Base-by-base conservation (phyloP, 2,113 vertebrate species). In the Colistium nudipinnis region DNA sequence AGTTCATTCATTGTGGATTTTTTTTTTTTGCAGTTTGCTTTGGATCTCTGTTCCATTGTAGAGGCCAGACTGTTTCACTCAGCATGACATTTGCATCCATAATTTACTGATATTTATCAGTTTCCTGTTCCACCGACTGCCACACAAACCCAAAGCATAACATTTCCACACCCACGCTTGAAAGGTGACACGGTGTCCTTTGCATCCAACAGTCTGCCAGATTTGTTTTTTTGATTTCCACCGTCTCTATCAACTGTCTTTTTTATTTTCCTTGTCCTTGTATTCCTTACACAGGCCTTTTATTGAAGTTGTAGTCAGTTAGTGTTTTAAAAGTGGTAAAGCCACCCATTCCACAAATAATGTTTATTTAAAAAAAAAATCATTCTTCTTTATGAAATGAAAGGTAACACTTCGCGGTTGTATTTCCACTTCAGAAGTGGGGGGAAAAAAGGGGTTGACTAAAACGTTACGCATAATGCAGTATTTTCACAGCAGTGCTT, bases 401-500 rank as follows among this genome's bases (percentile, higher is more conserved):
- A 41, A 25, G 31, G 11, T 47, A 17, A 24, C 55, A 43, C n/a
- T 31, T 4, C 17, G 44, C 2, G 25, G 11, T 7, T 30, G 24
- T 20, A 22, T 62, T 31, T 33, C 19, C 12, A 24, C 19, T 16
- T 16, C 14, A 44, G 30, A 28, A 61, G 20, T 30, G 5, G 4
- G 22, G 1, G 41, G 36, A n/a, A 36, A 14, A 7, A 25, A 35
- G 13, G 5, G 10, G 36, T 55, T 25, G 25, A 20, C 19, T 9
- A 3, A 35, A 27, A 38, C 22, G n/a, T 9, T 22, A 16, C 9
- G 19, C 13, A 17, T 36, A 36, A 38, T 14, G 13, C 33, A 55
- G 14, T 35, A 9, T 31, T 62, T 31, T 67, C 35, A n/a, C 27
- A 49, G 20, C 25, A 10, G 17, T 11, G 36, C 35, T 80, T 64